Conservation (phyloP, 2,797 vertebrate genomes). For the Spea hammondii region DNA sequence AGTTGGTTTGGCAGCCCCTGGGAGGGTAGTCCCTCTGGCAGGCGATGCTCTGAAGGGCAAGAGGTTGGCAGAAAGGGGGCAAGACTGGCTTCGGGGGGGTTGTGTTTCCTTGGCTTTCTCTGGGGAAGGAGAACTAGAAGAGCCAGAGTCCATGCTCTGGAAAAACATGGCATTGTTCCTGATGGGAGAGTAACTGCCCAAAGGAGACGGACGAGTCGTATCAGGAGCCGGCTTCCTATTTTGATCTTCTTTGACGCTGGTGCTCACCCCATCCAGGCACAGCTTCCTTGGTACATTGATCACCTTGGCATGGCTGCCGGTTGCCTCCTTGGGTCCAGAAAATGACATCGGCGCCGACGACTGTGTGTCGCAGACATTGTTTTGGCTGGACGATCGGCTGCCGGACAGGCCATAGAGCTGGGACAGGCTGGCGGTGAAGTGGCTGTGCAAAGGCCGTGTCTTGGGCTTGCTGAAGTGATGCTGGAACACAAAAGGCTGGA, state of each 20-base stretch:
- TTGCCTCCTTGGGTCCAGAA: slow-evolving; percentile 25
- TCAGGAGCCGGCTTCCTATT: slow-evolving; percentile 66
- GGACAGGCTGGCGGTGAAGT: slow-evolving; percentile 73
- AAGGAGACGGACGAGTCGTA: slow-evolving; percentile 82
- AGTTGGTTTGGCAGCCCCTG: slow-evolving; percentile 51
- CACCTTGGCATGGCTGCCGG: not conserved
- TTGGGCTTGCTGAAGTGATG: slow-evolving; percentile 85
- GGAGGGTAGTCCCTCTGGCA: slow-evolving; percentile 41
- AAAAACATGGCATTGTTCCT: slow-evolving; percentile 73
- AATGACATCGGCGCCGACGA: slow-evolving; percentile 49
- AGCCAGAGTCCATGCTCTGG: slow-evolving; percentile 75
- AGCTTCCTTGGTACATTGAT: slow-evolving; percentile 49
- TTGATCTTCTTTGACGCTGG: slow-evolving; percentile 51
- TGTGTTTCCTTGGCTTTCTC: slow-evolving; percentile 65
- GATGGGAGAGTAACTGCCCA: slow-evolving; percentile 91
- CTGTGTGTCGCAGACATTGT: slow-evolving; percentile 59
- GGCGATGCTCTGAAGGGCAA: slow-evolving; percentile 63
- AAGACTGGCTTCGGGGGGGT: slow-evolving; percentile 75
- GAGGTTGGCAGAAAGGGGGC: slow-evolving; percentile 70
- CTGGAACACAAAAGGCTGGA: slow-evolving; percentile 96
- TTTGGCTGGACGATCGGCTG: slow-evolving; percentile 65
- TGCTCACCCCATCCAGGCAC: slow-evolving; percentile 52
- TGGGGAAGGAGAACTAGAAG: slow-evolving; percentile 75
- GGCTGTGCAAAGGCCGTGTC: slow-evolving; percentile 80
- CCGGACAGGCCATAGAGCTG: slow-evolving; percentile 77